Evolutionary conservation across 1,140 invertebrate genomes (phyloP), one percentile per base, ranked within the genome.

Genomic region (Anadara kagoshimensis): DNA sequence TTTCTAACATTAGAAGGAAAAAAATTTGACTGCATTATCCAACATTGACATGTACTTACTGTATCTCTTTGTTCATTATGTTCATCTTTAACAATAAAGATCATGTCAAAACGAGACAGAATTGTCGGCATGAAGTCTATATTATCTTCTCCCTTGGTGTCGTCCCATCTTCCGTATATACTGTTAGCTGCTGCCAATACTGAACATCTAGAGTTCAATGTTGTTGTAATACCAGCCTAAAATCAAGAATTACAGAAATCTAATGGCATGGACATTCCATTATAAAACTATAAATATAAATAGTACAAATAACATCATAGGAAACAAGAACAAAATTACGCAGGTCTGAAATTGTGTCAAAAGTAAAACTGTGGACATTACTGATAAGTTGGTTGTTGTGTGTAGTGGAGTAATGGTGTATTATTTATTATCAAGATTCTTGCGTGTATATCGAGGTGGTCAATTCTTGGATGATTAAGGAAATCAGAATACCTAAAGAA

Each of bases 71-170:
- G 87, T 88, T 97, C 93, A 86, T 98, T 93, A 85, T 99, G 97
- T 80, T 97, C 95, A 91, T 99, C 98, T 90, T 99, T 99, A 0
- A 99, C 95, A 83, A 99, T 97, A 86, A 99, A 99, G 79, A 99
- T 99, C 96, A 98, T 99, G 89, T 99, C 98, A 87, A 99, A 99
- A 89, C 98, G 93, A 0, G 98, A 99, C n/a, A 99, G 91, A 89
- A 99, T 99, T 0, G 98, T 99, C 0, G 98, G 98, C 96, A 99
- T 98, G 85, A 99, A 99, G 88, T 99, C 97, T 78, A 99, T 99
- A 86, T 99, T 99, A 78, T 99, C 97, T 36, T 79, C 87, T 8
- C 97, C 98, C 87, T 98, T 98, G 0, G 94, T 95, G 76, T 99
- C 98, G 87, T 99, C 98, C 98, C 98, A 99, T 43, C 97, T 92